Evolutionary conservation across 64 coral and sea anemone genomes (phyloP).

Genomic region (Acropora yongei): DNA sequence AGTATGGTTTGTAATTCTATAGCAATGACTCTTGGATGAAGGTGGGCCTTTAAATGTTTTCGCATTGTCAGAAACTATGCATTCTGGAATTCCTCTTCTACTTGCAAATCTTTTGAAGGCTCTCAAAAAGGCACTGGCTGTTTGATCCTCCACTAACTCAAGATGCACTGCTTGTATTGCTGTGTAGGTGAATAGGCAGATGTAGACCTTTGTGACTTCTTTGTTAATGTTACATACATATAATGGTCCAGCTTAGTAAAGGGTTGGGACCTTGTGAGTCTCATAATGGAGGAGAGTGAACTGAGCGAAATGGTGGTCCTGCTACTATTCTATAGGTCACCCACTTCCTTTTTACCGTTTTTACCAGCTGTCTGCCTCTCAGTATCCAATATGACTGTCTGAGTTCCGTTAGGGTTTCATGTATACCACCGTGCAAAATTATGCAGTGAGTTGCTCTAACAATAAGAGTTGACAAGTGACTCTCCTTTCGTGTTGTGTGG

Average conservation of each 20-base stretch:
- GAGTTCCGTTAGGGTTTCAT: neutral
- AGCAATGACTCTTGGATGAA: neutral
- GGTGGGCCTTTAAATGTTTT: neutral
- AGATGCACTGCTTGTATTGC: conserved; percentile 30
- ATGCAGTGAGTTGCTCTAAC: neutral
- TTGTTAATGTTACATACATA: neutral
- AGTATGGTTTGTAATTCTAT: neutral
- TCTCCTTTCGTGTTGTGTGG: conserved; percentile 34
- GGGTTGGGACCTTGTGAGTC: neutral
- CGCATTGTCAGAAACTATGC: conserved; percentile 9
- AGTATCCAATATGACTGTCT: neutral
- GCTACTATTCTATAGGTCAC: conserved; percentile 9
- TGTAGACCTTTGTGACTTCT: neutral
- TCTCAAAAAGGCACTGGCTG: conserved; percentile 30
- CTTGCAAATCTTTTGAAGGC: conserved; percentile 26
- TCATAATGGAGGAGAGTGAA: conserved; percentile 12
- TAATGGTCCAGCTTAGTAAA: conserved; percentile 31
- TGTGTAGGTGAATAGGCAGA: conserved; percentile 50
- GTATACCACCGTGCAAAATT: conserved; percentile 34
- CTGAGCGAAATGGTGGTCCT: conserved; percentile 15
- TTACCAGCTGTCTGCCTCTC: conserved; percentile 10
- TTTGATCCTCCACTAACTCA: conserved; percentile 37
- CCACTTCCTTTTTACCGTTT: neutral
- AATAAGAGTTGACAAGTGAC: neutral
- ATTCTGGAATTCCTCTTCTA: neutral